Evolutionary conservation across 2,888 invertebrate species (phyloP).

Genomic region (Palloptera scutellata): DNA sequence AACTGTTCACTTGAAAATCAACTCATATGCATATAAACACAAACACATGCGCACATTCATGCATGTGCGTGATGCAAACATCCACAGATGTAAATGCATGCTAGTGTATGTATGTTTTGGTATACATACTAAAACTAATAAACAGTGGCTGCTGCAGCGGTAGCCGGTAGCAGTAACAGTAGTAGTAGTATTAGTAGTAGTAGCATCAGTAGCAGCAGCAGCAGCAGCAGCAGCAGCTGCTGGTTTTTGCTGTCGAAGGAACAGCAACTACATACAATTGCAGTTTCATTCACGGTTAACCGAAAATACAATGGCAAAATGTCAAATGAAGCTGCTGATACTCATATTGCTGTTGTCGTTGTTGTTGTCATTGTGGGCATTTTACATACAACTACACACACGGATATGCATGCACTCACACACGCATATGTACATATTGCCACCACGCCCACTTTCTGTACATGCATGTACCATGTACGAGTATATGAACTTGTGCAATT

Average conservation of each 20-base stretch:
- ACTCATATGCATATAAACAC: slow-evolving; percentile 51
- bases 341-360: neutral
- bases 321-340: slow-evolving; percentile 11
- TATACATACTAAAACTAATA: too few relatives aligned
- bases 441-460: too few relatives aligned
- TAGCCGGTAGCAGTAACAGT: neutral
- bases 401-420: too few relatives aligned
- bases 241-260: too few relatives aligned
- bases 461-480: too few relatives aligned
- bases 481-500: too few relatives aligned
- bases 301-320: slow-evolving; percentile 16
- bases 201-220: neutral
- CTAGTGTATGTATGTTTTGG: neutral
- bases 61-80: neutral
- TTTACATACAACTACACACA: neutral
- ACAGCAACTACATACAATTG: neutral
- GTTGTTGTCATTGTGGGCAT: neutral
- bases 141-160: neutral
- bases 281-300: slow-evolving; percentile 11
- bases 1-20: slow-evolving; percentile 58
- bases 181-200: too few relatives aligned
- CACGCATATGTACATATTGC: too few relatives aligned
- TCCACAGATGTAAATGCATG: neutral
- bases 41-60: slow-evolving; percentile 18
- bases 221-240: neutral